Evolutionary conservation across 2,113 vertebrate species (phyloP).

Genomic region (Sorex fumeus): DNA sequence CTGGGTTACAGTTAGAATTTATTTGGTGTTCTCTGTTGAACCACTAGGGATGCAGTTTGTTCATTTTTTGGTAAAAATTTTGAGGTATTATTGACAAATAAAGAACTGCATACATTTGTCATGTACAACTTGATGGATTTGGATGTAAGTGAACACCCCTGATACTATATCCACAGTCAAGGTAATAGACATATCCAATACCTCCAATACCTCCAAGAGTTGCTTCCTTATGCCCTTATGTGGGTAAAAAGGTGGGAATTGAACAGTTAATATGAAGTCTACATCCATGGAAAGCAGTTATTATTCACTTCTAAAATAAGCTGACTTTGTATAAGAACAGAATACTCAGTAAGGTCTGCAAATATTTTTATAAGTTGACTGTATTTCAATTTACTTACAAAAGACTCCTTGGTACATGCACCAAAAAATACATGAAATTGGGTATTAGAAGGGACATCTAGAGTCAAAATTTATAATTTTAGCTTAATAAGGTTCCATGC

Average conservation of each 20-base stretch:
- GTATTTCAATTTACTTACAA: slow-evolving; percentile 64
- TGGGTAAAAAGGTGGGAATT: not conserved
- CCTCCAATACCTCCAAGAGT: not conserved
- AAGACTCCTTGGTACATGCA: slow-evolving; percentile 77
- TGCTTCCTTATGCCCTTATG: not conserved
- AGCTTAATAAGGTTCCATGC: slow-evolving; percentile 39
- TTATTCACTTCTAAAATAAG: slow-evolving; percentile 72
- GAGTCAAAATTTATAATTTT: not conserved
- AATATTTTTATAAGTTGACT: slow-evolving; percentile 65
- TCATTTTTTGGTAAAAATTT: slow-evolving; percentile 7
- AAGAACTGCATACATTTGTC: not conserved
- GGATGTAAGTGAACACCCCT: not conserved
- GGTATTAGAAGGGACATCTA: not conserved
- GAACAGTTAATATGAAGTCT: slow-evolving; percentile 19
- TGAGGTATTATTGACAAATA: slow-evolving; percentile 15
- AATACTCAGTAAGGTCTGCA: slow-evolving; percentile 72
- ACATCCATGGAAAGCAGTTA: not conserved
- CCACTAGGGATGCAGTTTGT: not conserved
- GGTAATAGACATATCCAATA: not conserved
- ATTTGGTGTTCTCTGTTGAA: slow-evolving; percentile 49
- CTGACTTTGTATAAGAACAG: slow-evolving; percentile 66
- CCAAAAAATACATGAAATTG: slow-evolving; percentile 61
- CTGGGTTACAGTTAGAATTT: slow-evolving; percentile 39
- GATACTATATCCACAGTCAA: not conserved
- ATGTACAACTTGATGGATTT: slow-evolving; percentile 38